phyloP scores from a whole-genome alignment of 2,113 vertebrate species.

The Suricata suricatta region DNA sequence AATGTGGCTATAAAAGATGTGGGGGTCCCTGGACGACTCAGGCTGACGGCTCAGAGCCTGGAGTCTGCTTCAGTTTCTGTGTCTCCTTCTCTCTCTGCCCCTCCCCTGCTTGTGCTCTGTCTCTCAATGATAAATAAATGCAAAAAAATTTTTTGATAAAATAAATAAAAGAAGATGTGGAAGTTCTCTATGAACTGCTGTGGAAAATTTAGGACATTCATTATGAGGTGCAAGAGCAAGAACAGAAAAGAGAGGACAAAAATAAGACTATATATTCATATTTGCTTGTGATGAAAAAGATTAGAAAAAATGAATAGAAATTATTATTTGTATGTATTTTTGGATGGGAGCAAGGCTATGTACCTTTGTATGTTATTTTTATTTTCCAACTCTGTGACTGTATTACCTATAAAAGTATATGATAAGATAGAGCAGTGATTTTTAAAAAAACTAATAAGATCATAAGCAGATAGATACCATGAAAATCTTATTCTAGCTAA shows the following conservation, averaged over 20 bases:
- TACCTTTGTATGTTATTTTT: background rate
- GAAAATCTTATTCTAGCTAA: background rate
- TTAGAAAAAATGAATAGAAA: background rate
- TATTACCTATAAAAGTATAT: background rate
- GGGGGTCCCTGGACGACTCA: too few relatives aligned
- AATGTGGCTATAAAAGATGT: background rate
- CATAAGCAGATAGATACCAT: background rate
- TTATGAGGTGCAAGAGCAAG: background rate
- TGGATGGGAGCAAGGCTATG: background rate
- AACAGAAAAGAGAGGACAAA: background rate
- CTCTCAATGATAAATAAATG: too few relatives aligned
- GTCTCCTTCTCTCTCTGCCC: too few relatives aligned
- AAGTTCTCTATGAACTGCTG: background rate
- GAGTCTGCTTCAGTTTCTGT: too few relatives aligned
- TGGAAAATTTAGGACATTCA: background rate
- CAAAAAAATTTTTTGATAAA: too few relatives aligned
- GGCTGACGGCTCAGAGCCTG: too few relatives aligned
- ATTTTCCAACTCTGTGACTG: background rate
- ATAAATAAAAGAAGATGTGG: background rate
- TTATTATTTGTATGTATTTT: background rate
- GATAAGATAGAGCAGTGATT: background rate
- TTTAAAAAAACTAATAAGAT: background rate
- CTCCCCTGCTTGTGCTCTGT: too few relatives aligned
- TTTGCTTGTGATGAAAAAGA: background rate
- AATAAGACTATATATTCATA: background rate